phyloP scores from a whole-genome alignment of 2,113 vertebrate species.

The Gallinago jamesoni region DNA sequence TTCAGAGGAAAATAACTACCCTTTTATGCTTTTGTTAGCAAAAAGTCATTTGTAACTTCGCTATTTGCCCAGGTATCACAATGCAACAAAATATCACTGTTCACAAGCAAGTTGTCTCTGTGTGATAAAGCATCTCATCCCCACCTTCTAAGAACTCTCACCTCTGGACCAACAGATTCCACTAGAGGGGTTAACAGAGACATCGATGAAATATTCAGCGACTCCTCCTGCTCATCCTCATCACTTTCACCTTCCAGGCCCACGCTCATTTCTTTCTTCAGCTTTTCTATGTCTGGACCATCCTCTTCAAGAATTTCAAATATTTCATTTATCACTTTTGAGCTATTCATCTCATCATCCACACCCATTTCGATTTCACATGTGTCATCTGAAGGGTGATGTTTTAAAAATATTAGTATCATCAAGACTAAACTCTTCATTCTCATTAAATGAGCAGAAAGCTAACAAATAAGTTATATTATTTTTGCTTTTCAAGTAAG shows the following conservation, averaged over 20 bases:
- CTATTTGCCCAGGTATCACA: neutral
- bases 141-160: constrained; percentile 25
- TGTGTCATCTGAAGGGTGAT: constrained; percentile 60
- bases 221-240: constrained; percentile 78
- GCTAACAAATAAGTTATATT: neutral
- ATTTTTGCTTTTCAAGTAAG: neutral
- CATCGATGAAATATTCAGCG: constrained; percentile 97
- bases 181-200: constrained; percentile 90
- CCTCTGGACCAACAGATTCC: constrained; percentile 91
- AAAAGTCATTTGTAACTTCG: neutral
- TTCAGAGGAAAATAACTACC: neutral
- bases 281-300: constrained; percentile 68
- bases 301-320: constrained; percentile 85
- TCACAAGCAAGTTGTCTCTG: neutral
- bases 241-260: constrained; percentile 74
- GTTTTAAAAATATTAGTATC: neutral
- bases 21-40: neutral
- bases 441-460: neutral
- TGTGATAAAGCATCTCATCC: neutral
- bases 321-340: constrained; percentile 88
- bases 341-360: constrained; percentile 81
- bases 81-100: neutral
- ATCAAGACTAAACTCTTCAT: neutral
- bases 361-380: constrained; percentile 76
- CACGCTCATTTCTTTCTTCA: constrained; percentile 62